These are phyloP conservation scores for Coelogynopora nodosa DNA, from an alignment of 2,888 invertebrate genomes.

Conservation along the genomic window DNA sequence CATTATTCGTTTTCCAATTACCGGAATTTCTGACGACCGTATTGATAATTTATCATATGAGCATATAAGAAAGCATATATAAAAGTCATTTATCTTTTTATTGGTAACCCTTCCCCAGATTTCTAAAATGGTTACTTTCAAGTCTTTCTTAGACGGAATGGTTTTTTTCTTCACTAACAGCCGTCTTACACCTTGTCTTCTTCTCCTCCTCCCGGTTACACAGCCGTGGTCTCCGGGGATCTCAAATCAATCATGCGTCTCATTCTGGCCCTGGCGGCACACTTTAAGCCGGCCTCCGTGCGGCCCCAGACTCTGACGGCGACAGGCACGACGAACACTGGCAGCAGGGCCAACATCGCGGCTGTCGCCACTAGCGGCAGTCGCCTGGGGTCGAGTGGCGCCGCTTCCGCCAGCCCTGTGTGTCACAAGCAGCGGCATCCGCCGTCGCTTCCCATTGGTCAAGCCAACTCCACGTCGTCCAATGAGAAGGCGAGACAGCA, in stretches of 20 bases:
- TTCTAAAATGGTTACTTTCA: no score
- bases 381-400: no score
- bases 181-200: not conserved
- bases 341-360: not conserved
- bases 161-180: no score
- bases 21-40: no score
- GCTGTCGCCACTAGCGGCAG: no score
- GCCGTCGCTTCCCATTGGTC: not conserved
- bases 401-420: not conserved
- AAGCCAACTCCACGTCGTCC: not conserved
- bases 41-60: no score
- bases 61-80: no score
- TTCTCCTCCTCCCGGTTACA: conserved; percentile 43
- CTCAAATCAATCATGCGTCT: conserved; percentile 63
- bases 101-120: no score
- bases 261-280: conserved; percentile 63
- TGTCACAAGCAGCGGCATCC: no score
- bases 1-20: no score
- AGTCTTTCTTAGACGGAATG: no score
- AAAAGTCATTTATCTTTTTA: no score
- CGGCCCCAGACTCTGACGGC: conserved; percentile 42
- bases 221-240: conserved; percentile 63
- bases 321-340: not conserved
- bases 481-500: not conserved
- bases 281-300: conserved; percentile 58